Percentiles rank a stretch among this genome's conserved stretches.
Conservation (phyloP, 2,888 invertebrate species). For the Microplitis manilae region DNA sequence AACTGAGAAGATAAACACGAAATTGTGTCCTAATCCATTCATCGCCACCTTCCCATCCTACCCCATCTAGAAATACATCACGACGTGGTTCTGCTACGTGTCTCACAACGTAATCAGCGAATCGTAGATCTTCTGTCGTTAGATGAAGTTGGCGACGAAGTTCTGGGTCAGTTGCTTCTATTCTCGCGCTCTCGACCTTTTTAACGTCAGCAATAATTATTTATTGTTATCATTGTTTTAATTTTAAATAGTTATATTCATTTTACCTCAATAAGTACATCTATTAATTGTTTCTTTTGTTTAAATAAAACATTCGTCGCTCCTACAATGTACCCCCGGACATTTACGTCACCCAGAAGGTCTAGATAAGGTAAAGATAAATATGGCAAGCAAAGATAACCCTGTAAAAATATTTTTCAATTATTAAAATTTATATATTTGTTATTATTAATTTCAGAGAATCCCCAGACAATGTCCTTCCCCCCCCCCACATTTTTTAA, state of each 20-base stretch:
- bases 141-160: constrained; percentile 87
- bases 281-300: constrained; percentile 93
- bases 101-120: constrained; percentile 93
- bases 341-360: constrained; percentile 88
- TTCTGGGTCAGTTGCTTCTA: constrained; percentile 87
- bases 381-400: constrained; percentile 95
- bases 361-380: constrained; percentile 96
- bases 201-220: not conserved
- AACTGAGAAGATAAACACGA: constrained; percentile 86
- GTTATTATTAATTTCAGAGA: no score
- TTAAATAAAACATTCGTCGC: constrained; percentile 99
- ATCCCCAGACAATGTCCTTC: no score
- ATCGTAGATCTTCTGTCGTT: constrained; percentile 95
- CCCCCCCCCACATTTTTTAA: no score
- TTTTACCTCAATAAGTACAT: constrained; percentile 88
- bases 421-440: not conserved
- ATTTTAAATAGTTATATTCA: not conserved
- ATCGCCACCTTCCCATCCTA: constrained; percentile 94
- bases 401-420: constrained; percentile 72
- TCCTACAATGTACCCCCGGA: constrained; percentile 90
- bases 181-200: constrained; percentile 84
- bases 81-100: constrained; percentile 78
- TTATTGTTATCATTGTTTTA: constrained; percentile 57
- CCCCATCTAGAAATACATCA: constrained; percentile 81
- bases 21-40: constrained; percentile 98